Conservation (phyloP, 2,113 vertebrate genomes). For the Ctenodactylus gundi region DNA sequence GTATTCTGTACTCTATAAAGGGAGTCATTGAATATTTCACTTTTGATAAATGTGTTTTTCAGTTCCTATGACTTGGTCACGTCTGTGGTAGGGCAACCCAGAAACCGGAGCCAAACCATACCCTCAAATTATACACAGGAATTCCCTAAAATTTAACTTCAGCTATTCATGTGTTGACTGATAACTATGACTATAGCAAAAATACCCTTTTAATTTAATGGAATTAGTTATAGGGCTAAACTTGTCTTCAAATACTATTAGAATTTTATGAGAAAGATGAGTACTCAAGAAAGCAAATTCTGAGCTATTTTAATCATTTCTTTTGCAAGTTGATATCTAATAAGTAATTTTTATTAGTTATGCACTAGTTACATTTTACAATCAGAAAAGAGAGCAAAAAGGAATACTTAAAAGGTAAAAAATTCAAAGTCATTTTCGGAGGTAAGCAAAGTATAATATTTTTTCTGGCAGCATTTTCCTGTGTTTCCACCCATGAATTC, state of each 20-base stretch:
- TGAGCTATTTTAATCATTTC: not conserved
- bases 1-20: conserved; percentile 51
- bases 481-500: not conserved
- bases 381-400: not conserved
- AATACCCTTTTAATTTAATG: conserved; percentile 56
- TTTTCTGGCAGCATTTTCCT: not conserved
- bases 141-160: conserved; percentile 57
- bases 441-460: not conserved
- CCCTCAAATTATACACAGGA: conserved; percentile 70
- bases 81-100: conserved; percentile 48
- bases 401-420: not conserved
- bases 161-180: conserved; percentile 57
- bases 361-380: not conserved
- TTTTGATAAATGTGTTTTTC: conserved; percentile 68
- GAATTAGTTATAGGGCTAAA: conserved; percentile 30
- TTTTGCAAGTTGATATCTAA: not conserved
- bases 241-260: not conserved
- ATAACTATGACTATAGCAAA: conserved; percentile 54
- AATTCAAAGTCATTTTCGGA: not conserved
- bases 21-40: conserved; percentile 64
- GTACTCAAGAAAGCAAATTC: not conserved
- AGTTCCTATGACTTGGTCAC: conserved; percentile 61
- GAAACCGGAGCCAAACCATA: conserved; percentile 56
- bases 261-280: not conserved
- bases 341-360: conserved; percentile 16